Base-by-base conservation (phyloP, 2,113 vertebrate species). In the Aegithalos caudatus region DNA sequence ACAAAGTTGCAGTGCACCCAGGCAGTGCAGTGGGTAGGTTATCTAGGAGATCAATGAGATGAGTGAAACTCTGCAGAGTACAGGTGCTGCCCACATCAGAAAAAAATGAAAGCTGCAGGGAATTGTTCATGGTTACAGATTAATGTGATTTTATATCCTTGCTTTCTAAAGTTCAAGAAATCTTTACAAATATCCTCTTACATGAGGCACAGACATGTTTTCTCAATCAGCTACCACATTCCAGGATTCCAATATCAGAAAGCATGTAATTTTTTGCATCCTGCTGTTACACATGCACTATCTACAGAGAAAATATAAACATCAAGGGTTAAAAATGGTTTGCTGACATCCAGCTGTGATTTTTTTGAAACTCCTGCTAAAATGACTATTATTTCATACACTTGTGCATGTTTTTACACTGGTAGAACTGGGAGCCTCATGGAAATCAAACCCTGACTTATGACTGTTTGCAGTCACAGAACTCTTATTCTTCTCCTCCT, bases 401-500 rank as follows among this genome's bases (percentile, higher is more conserved):
- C 25, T 2, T 2, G 2, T 57, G 22, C 14, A 40, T 78, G 14
- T 44, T 74, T 67, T 86, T 22, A 44, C 37, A 51, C 21, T 54
- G 72, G 17, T 31, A 47, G 56, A 82, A 71, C 8, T 40, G 62
- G 29, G 22, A 80, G n/a, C 5, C 40, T 57, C 37, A 24, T 9
- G 31, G 44, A 70, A 86, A 54, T 70, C 13, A 40, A 77, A 3
- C 33, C 11, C 19, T 33, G 12, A 42, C 21, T 81, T 47, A n/a
- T 1, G 8, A 27, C 4, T 22, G 16, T 23, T 53, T 2, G 1
- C 29, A 56, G 25, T 14, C 1, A 0, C n/a, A 77, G 51, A 54
- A 62, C 19, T 56, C 12, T 66, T 38, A 54, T 9, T 79, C 11
- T 56, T 33, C 33, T 64, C 9, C 56, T 91, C 29, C 14, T 57